phyloP scores from a whole-genome alignment of 2,797 vertebrate genomes.

The Sciurus vulgaris region DNA sequence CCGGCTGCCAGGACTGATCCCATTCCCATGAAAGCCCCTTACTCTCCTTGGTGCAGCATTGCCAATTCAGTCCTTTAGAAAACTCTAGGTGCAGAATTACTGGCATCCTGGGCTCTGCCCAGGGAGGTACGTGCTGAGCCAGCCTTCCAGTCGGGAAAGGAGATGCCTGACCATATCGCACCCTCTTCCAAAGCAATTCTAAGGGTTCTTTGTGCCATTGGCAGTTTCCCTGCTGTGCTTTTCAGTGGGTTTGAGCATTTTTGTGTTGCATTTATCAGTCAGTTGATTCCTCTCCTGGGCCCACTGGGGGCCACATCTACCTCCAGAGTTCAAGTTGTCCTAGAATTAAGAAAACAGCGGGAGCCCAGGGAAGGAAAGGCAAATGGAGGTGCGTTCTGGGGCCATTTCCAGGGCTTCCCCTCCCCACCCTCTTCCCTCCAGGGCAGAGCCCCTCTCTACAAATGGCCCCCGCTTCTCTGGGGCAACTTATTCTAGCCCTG shows the following conservation, averaged over 20 bases:
- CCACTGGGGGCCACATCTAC: background rate
- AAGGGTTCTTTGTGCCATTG: too few relatives aligned
- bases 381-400: background rate
- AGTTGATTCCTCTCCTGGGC: background rate
- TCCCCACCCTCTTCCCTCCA: too few relatives aligned
- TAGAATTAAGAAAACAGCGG: background rate
- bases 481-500: background rate
- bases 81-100: background rate
- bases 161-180: background rate
- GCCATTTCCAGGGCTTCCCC: background rate
- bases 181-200: background rate
- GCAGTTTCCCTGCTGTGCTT: background rate
- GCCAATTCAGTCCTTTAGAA: background rate
- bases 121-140: background rate
- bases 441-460: background rate
- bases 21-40: accelerated
- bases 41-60: background rate
- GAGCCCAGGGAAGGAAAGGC: background rate
- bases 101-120: background rate
- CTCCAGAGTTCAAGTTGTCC: background rate
- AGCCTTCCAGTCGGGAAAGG: background rate
- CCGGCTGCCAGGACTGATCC: background rate
- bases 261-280: background rate
- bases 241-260: background rate
- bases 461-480: background rate